phyloP scores from a whole-genome alignment of 2,888 invertebrate genomes.

The Sarcophaga variegata region DNA sequence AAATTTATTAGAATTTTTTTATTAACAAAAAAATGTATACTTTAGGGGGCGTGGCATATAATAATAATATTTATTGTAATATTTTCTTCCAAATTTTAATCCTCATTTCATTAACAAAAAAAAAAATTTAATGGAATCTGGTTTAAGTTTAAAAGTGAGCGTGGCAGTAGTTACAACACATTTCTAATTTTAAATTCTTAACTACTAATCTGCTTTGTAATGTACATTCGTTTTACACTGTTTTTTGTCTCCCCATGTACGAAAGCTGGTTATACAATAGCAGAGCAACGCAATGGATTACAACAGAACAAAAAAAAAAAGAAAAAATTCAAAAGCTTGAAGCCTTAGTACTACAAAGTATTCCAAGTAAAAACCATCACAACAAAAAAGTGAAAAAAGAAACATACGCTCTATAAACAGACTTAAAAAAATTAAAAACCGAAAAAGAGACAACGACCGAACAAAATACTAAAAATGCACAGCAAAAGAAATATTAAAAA shows the following conservation, averaged over 20 bases:
- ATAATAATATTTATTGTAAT: too few species aligned
- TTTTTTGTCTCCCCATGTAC: too few species aligned
- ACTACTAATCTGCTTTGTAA: not conserved
- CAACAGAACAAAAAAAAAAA: slow-evolving; percentile 3
- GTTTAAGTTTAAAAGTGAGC: not conserved
- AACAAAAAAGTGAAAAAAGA: not conserved
- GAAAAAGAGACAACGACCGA: not conserved
- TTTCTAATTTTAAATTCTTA: not conserved
- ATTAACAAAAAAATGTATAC: not conserved
- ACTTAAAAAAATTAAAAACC: slow-evolving; percentile 40
- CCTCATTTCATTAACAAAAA: too few species aligned
- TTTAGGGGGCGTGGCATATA: too few species aligned
- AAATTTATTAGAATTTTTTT: not conserved
- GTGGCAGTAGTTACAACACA: not conserved
- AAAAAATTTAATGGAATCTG: too few species aligned
- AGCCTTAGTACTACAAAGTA: slow-evolving; percentile 50
- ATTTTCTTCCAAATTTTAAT: too few species aligned
- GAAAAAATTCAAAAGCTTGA: slow-evolving; percentile 54
- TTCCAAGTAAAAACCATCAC: slow-evolving; percentile 44
- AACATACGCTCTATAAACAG: slow-evolving; percentile 50
- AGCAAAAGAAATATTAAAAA: not conserved
- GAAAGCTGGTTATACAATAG: too few species aligned
- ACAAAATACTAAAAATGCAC: not conserved
- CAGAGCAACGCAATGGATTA: not conserved
- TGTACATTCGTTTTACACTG: slow-evolving; percentile 5